These are phyloP conservation scores for Ficedula albicollis DNA, from an alignment of 2,797 vertebrate genomes.

Conservation along the genomic window DNA sequence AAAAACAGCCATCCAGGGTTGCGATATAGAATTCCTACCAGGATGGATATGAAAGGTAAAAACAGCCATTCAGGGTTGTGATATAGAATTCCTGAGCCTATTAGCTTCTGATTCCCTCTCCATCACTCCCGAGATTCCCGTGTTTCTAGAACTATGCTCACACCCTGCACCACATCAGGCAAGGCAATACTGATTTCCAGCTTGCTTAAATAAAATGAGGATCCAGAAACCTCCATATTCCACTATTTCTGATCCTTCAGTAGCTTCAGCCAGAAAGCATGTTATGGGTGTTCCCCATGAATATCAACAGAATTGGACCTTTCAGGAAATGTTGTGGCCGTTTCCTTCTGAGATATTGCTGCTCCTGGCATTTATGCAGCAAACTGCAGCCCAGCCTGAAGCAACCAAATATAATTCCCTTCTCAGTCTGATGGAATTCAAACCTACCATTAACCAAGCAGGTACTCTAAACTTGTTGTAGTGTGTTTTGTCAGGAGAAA, in stretches of 20 bases:
- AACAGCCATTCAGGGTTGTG: rapidly evolving
- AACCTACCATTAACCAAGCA: not conserved
- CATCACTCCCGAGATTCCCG: not conserved
- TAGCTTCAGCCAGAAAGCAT: not conserved
- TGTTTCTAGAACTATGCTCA: not conserved
- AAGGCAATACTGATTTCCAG: not conserved
- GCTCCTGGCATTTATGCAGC: not conserved
- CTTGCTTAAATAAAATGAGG: not conserved
- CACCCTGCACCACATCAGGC: rapidly evolving
- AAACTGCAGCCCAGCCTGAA: not conserved
- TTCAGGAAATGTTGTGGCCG: not conserved
- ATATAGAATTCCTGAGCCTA: not conserved
- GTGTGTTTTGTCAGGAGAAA: not conserved
- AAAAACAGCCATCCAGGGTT: rapidly evolving
- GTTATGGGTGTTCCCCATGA: not conserved
- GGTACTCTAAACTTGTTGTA: not conserved
- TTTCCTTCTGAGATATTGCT: not conserved
- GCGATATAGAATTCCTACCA: not conserved
- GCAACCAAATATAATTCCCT: not conserved
- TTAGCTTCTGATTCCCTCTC: not conserved
- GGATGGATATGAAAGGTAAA: not conserved
- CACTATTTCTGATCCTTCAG: not conserved
- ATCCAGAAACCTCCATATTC: not conserved
- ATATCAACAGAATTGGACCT: not conserved
- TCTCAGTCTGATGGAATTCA: not conserved